These are phyloP conservation scores for Nothoprocta perdicaria DNA, from an alignment of 2,113 vertebrate species.

Conservation along the genomic window DNA sequence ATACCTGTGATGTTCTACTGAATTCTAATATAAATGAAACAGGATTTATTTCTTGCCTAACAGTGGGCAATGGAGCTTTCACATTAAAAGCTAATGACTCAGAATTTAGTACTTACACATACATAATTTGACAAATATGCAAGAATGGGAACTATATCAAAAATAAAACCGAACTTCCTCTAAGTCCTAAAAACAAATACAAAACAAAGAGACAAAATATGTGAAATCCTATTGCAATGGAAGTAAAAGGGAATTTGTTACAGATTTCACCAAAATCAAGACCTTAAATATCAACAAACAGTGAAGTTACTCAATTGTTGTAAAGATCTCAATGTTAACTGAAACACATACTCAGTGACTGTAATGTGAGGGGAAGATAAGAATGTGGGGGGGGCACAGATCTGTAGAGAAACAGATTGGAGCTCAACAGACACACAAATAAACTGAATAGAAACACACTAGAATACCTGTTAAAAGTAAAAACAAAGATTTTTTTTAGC, in stretches of 20 bases:
- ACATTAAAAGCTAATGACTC: not conserved
- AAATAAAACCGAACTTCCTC: not conserved
- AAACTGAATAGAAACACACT: not conserved
- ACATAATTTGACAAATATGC: not conserved
- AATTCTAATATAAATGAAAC: not conserved
- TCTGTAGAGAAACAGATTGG: not conserved
- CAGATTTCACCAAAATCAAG: not conserved
- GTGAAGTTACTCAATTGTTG: not conserved
- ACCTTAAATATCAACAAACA: not conserved
- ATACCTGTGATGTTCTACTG: not conserved
- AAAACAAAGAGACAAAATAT: not conserved
- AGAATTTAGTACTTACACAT: not conserved
- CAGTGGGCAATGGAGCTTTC: not conserved
- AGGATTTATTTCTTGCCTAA: not conserved
- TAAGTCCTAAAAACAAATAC: not conserved
- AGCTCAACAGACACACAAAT: not conserved
- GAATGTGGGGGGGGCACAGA: fast-evolving
- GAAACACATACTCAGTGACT: not conserved
- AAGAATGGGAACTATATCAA: not conserved
- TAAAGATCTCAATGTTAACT: not conserved
- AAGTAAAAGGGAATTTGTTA: not conserved
- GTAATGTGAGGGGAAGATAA: not conserved
- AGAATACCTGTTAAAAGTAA: not conserved
- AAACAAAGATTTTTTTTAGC: not conserved
- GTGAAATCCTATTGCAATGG: not conserved